Percentiles rank a stretch among this genome's conserved stretches.
Evolutionary conservation across 2,113 vertebrate genomes (phyloP).

Genomic region (Nibea coibor): DNA sequence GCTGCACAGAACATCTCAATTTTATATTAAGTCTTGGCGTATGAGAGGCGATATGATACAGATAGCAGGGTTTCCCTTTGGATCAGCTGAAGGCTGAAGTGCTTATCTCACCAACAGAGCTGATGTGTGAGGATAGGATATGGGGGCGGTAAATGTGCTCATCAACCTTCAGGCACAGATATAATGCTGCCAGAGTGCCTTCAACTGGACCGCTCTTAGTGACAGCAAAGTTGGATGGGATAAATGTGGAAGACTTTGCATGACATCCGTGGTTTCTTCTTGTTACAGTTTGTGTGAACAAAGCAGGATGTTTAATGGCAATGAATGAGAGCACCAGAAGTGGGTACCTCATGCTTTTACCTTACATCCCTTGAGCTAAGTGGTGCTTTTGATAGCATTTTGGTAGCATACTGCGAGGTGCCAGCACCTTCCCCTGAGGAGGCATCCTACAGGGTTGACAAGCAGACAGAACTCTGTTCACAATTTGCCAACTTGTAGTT

Average conservation of each 20-base stretch:
- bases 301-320: constrained; percentile 14
- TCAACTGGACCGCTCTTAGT: constrained; percentile 20
- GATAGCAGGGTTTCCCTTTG: constrained; percentile 37
- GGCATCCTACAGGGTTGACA: background rate
- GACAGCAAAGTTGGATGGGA: constrained; percentile 10
- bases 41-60: constrained; percentile 29
- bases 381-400: background rate
- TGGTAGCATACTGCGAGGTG: background rate
- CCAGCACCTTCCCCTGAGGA: background rate
- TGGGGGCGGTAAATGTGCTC: constrained; percentile 50
- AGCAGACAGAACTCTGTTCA: background rate
- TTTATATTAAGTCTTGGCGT: constrained; percentile 6
- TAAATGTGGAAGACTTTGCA: constrained; percentile 20
- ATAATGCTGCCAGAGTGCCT: constrained; percentile 40
- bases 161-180: constrained; percentile 45
- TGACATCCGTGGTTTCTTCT: constrained; percentile 19
- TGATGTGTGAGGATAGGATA: constrained; percentile 53
- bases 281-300: constrained; percentile 2
- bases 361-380: background rate
- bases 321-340: constrained; percentile 10
- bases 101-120: constrained; percentile 59
- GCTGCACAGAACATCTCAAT: background rate
- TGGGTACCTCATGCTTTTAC: background rate
- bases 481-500: background rate
- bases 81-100: constrained; percentile 41